Percentiles rank a stretch among this genome's conserved stretches.
phyloP scores from a whole-genome alignment of 1,140 invertebrate species.

The Drosophila neocordata region DNA sequence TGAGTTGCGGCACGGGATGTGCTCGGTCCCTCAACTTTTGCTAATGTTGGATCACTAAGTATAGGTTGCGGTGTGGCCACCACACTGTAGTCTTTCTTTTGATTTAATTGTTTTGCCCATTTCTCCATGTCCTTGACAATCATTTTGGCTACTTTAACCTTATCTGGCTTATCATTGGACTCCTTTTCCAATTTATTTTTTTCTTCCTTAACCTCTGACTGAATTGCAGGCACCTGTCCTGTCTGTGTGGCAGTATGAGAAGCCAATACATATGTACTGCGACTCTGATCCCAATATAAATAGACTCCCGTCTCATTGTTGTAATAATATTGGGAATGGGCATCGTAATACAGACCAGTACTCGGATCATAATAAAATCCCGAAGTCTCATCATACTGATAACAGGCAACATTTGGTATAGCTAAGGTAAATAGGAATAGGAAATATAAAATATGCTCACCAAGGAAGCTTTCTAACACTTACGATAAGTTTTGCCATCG shows the following conservation, averaged over 20 bases:
- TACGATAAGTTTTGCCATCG: constrained; percentile 88
- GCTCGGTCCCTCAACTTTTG: constrained; percentile 46
- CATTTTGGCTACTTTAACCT: constrained; percentile 98
- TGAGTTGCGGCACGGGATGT: constrained; percentile 66
- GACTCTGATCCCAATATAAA: constrained; percentile 96
- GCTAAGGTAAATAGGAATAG: constrained; percentile 83
- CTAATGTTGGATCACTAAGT: neutral
- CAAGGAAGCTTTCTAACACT: constrained; percentile 61
- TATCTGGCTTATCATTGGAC: constrained; percentile 85
- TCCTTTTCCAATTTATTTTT: constrained; percentile 81
- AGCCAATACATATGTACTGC: constrained; percentile 91
- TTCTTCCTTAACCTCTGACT: constrained; percentile 50
- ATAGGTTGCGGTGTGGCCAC: constrained; percentile 73
- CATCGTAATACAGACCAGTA: constrained; percentile 97
- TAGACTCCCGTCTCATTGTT: constrained; percentile 95
- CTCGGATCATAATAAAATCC: constrained; percentile 98
- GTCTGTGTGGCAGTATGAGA: constrained; percentile 84
- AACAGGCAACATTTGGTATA: constrained; percentile 94
- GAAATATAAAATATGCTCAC: too few species aligned
- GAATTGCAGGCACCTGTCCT: constrained; percentile 60
- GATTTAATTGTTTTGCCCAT: constrained; percentile 98
- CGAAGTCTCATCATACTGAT: constrained; percentile 96
- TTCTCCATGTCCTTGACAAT: constrained; percentile 98
- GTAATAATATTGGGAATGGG: constrained; percentile 96
- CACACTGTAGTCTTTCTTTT: constrained; percentile 92